phyloP scores from a whole-genome alignment of 1,140 invertebrate species.

The Gryllus bimaculatus region DNA sequence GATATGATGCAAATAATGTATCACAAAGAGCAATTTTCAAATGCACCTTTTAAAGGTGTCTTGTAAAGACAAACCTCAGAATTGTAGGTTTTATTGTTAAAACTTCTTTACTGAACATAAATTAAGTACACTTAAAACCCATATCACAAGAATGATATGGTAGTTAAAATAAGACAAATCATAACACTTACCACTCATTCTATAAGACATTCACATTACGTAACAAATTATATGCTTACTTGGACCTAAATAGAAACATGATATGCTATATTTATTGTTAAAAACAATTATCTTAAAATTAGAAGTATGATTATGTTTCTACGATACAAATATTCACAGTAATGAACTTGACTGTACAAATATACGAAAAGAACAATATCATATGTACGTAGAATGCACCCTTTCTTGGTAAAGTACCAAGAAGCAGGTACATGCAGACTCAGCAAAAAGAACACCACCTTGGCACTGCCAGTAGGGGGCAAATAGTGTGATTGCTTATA shows the following conservation, averaged over 20 bases:
- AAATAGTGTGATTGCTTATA: no score
- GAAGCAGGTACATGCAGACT: no score
- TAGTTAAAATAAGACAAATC: background rate
- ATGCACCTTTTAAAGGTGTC: no score
- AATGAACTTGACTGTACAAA: background rate
- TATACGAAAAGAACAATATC: no score
- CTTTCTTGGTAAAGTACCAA: no score
- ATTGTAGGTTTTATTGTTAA: no score
- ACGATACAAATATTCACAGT: background rate
- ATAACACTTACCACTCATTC: background rate
- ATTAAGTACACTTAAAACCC: background rate
- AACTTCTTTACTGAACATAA: background rate
- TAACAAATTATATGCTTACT: background rate
- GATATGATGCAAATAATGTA: no score
- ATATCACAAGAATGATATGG: background rate
- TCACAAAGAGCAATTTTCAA: no score
- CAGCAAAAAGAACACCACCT: no score
- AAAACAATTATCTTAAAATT: background rate
- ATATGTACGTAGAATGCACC: no score
- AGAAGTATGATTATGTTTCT: background rate
- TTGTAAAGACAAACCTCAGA: no score
- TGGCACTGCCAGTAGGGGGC: no score
- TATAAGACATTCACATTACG: background rate
- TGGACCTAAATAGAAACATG: background rate
- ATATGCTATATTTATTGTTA: background rate